Evolutionary conservation across 2,888 invertebrate genomes (phyloP).

Genomic region (Xanthostigma xanthostigma): DNA sequence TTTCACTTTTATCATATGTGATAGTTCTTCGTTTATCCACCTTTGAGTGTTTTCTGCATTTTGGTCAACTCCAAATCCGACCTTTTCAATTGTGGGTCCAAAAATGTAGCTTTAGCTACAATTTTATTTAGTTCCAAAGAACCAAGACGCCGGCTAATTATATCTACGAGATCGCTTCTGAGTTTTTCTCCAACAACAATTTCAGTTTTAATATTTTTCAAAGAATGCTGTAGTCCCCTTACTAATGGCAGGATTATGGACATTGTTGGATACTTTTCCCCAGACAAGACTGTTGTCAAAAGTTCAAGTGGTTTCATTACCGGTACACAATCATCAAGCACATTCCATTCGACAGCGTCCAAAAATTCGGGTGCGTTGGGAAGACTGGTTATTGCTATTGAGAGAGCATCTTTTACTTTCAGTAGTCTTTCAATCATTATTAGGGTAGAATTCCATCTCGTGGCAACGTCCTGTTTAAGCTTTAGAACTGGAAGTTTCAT

Average conservation of each 20-base stretch:
- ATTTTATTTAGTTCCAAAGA: neutral
- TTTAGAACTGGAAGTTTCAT: constrained; percentile 2
- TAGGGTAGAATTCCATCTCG: constrained; percentile 7
- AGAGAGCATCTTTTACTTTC: constrained; percentile 6
- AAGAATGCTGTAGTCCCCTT: neutral
- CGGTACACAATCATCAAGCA: neutral
- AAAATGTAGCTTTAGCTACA: constrained; percentile 1
- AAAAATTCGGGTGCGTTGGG: neutral
- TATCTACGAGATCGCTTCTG: neutral
- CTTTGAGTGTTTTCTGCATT: neutral
- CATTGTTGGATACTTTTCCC: neutral
- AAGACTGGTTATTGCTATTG: neutral
- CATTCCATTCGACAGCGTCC: neutral
- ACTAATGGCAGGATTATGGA: neutral
- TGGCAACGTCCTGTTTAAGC: constrained; percentile 6
- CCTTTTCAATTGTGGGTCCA: constrained; percentile 3
- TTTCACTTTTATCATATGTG: too few relatives aligned
- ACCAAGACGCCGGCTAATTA: neutral
- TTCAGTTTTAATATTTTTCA: neutral
- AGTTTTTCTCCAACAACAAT: neutral
- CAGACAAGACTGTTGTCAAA: neutral
- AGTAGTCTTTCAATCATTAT: constrained; percentile 9
- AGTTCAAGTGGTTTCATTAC: neutral
- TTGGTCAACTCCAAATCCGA: neutral
- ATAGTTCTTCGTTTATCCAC: neutral